Evolutionary conservation across 1,140 invertebrate species (phyloP).

Genomic region (Drosophila ambigua): DNA sequence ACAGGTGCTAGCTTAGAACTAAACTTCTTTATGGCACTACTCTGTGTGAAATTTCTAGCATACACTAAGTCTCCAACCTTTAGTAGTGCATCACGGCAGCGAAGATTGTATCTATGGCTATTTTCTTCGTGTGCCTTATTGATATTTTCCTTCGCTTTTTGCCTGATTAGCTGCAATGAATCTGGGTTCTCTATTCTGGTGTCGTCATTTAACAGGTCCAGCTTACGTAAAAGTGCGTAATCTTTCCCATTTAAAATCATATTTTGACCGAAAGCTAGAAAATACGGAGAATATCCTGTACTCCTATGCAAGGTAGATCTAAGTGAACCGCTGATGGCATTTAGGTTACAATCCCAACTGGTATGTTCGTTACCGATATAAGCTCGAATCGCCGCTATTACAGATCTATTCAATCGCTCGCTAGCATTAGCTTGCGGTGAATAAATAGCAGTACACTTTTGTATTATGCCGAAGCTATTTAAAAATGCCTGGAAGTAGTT

Average conservation of each 20-base stretch:
- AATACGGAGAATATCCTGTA: conserved; percentile 24
- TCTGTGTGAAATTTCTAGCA: no score
- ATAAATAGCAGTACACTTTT: no score
- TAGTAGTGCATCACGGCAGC: no score
- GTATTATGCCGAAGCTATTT: background rate
- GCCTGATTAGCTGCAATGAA: background rate
- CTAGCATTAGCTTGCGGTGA: no score
- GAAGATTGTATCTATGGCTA: conserved; percentile 2
- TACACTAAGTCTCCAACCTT: no score
- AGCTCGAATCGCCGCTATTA: no score
- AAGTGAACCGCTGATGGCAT: no score
- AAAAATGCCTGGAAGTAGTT: conserved; percentile 3
- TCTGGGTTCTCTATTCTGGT: background rate
- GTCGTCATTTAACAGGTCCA: conserved; percentile 9
- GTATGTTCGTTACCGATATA: no score
- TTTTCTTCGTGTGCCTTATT: background rate
- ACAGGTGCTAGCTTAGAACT: no score
- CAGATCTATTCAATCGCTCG: no score
- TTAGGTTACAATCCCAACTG: no score
- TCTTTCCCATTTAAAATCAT: conserved; percentile 25
- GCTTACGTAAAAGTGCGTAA: conserved; percentile 3
- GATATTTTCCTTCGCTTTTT: background rate
- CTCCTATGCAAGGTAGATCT: background rate
- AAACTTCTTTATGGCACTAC: no score
- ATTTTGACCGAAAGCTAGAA: conserved; percentile 11